Evolutionary conservation across 2,797 vertebrate species (phyloP), one percentile per base, ranked within the genome.

Genomic region (Botia almorhae): DNA sequence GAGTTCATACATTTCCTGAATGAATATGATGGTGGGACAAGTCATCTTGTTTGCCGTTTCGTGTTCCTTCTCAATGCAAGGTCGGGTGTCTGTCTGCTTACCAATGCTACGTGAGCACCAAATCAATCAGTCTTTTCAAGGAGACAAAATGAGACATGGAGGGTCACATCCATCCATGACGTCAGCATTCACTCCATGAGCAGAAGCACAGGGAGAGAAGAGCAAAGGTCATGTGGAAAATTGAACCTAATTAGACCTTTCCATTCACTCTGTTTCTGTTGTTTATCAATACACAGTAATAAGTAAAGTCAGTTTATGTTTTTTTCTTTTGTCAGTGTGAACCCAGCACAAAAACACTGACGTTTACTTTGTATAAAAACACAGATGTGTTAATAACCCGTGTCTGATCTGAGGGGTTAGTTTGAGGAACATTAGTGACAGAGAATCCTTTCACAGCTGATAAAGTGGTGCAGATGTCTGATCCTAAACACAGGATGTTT

Each of bases 181-280:
- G 60, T 76, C 58, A 74, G 77, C 55, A 58, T 48, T 78, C 69
- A 56, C 21, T 61, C 14, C 48, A 39, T 50, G 60, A 65, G 67
- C 90, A 68, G 79, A 88, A 84, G 88, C 86, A 88, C 86, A 84
- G 85, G 89, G 89, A 89, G 91, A 90, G 92, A 86, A 83, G 85
- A 90, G 68, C 87, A 92, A 94, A 94, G 94, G 92, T 93, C 92
- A 92, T 85, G 86, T 85, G 85, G 85, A 89, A 88, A 85, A 82
- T 90, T 90, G 88, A 91, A 83, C 87, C 89, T 92, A 92, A 93
- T 91, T 91, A 91, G 87, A 88, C 64, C 69, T 74, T 73, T 46
- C 77, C 58, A 26, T 77, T 51, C 67, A 43, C 7, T 43, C 39
- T 33, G 43, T 23, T 65, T 76, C 33, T 33, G 33, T 33, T 33